phyloP scores from a whole-genome alignment of 53 echinoderm and acorn worm genomes.

The Actinopyga echinites region DNA sequence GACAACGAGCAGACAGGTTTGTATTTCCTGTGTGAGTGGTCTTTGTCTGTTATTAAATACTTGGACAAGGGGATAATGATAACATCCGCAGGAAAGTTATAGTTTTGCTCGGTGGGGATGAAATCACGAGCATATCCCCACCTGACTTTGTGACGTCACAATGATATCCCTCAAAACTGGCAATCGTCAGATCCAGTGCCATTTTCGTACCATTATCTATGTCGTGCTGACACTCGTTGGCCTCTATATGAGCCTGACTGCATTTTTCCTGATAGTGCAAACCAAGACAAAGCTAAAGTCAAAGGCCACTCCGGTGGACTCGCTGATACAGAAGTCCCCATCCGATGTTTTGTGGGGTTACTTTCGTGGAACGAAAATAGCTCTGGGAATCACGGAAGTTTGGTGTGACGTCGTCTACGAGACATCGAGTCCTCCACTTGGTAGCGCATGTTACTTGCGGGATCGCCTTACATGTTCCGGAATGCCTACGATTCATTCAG shows the following conservation, averaged over 20 bases:
- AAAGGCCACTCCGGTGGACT: too few species aligned
- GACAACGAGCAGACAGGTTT: too few species aligned
- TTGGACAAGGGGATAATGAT: too few species aligned
- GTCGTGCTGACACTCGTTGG: neutral
- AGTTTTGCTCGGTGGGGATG: too few species aligned
- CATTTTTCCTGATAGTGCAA: neutral
- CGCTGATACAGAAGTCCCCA: neutral
- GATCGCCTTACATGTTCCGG: slow-evolving; percentile 64
- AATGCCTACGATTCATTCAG: slow-evolving; percentile 82
- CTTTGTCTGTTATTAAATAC: too few species aligned
- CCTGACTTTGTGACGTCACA: slow-evolving; percentile 19
- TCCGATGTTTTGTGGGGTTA: slow-evolving; percentile 35
- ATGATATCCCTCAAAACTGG: slow-evolving; percentile 21
- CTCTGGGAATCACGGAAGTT: slow-evolving; percentile 10
- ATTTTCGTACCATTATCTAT: slow-evolving; percentile 4
- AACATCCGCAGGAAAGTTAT: too few species aligned
- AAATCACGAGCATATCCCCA: neutral
- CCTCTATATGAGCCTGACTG: neutral
- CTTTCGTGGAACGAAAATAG: slow-evolving; percentile 18
- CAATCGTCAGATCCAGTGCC: slow-evolving; percentile 21
- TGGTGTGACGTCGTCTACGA: slow-evolving; percentile 32
- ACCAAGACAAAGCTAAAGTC: too few species aligned
- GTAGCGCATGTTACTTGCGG: slow-evolving; percentile 70
- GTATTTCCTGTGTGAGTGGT: too few species aligned
- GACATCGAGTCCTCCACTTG: slow-evolving; percentile 29